Evolutionary conservation across 1,140 invertebrate genomes (phyloP).

Genomic region (Ladona fulva): DNA sequence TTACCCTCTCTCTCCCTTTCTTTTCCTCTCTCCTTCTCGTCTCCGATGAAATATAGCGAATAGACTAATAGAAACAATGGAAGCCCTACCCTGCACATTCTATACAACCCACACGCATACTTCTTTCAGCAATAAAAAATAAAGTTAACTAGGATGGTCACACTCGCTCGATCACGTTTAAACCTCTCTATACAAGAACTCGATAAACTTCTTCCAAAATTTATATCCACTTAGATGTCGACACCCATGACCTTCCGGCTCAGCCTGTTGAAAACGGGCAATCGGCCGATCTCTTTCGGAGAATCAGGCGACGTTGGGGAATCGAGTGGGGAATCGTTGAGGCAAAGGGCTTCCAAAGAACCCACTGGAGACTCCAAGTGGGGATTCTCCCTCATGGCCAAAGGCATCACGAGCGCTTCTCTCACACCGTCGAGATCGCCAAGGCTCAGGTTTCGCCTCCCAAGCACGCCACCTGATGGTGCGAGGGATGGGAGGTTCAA

Average conservation of each 20-base stretch:
- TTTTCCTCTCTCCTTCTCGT: neutral
- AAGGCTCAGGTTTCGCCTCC: slow-evolving; percentile 20
- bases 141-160: neutral
- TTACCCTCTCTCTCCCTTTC: neutral
- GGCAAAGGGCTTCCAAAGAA: slow-evolving; percentile 23
- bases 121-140: neutral
- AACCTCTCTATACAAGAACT: neutral
- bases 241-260: slow-evolving; percentile 31
- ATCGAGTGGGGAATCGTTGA: slow-evolving; percentile 30
- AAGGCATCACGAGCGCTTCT: slow-evolving; percentile 15
- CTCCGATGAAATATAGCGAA: neutral
- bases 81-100: neutral
- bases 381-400: slow-evolving; percentile 15
- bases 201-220: neutral
- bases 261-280: slow-evolving; percentile 63
- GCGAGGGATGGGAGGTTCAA: neutral
- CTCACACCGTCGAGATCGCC: slow-evolving; percentile 12
- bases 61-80: neutral
- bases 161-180: neutral
- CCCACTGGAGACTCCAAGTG: slow-evolving; percentile 28
- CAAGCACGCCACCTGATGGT: slow-evolving; percentile 14
- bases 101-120: neutral
- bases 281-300: slow-evolving; percentile 33
- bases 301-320: slow-evolving; percentile 40
- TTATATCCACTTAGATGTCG: neutral